Percentiles rank a stretch among this genome's conserved stretches.
Evolutionary conservation across 2,888 invertebrate genomes (phyloP).

Genomic region (Tortricodes alternella): DNA sequence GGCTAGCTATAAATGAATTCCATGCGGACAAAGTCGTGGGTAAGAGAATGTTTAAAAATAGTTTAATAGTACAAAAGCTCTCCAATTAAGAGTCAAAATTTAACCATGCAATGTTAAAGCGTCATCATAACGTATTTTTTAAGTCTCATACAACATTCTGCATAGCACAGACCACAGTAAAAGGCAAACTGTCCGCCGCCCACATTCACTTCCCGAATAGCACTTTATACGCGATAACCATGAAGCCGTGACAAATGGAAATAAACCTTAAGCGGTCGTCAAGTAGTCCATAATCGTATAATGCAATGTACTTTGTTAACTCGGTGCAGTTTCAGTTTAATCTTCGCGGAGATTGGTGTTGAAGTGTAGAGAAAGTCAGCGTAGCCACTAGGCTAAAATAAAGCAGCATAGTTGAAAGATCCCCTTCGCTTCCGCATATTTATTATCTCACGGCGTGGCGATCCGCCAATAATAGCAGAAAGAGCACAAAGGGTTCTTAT

Average conservation of each 20-base stretch:
- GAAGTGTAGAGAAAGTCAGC: not conserved
- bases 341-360: slow-evolving; percentile 1
- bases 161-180: not conserved
- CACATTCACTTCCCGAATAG: not conserved
- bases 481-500: no score
- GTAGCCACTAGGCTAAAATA: not conserved
- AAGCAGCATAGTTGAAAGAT: not conserved
- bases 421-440: no score
- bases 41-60: no score
- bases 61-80: no score
- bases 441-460: no score
- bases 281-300: not conserved
- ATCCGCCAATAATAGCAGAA: no score
- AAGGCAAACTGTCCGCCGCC: not conserved
- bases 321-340: slow-evolving; percentile 4
- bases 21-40: no score
- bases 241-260: not conserved
- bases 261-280: not conserved
- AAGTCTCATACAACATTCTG: not conserved
- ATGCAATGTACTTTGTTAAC: not conserved
- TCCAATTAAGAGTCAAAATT: no score
- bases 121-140: not conserved
- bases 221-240: not conserved
- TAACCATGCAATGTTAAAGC: not conserved
- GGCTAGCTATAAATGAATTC: no score